These are phyloP conservation scores for Leptestheria dahalacensis DNA, from an alignment of 1,140 invertebrate species.

Conservation along the genomic window DNA sequence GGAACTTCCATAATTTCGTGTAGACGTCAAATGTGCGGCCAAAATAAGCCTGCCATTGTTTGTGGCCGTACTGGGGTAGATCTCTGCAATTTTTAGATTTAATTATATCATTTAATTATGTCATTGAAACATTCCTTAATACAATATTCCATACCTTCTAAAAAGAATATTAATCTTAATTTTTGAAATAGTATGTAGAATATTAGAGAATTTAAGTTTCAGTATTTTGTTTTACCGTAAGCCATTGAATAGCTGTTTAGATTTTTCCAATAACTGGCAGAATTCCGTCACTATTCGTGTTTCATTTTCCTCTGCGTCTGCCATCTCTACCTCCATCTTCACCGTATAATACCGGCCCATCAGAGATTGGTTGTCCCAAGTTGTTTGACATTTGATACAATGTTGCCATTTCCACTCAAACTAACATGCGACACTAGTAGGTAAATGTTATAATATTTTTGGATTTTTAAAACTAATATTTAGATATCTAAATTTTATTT, in stretches of 20 bases:
- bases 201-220: not conserved
- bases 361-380: no score
- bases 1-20: constrained; percentile 96
- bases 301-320: constrained; percentile 44
- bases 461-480: no score
- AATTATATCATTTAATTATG: constrained; percentile 5
- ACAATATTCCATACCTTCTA: no score
- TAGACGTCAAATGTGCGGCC: constrained; percentile 95
- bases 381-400: no score
- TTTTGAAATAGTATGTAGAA: not conserved
- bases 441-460: no score
- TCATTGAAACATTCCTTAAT: no score
- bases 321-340: not conserved
- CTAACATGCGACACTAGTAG: no score
- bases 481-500: no score
- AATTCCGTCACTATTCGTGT: constrained; percentile 91
- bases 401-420: no score
- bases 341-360: no score
- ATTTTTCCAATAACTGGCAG: constrained; percentile 90
- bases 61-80: constrained; percentile 90
- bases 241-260: constrained; percentile 93
- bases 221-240: constrained; percentile 47
- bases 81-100: constrained; percentile 42
- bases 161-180: not conserved
- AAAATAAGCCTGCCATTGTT: constrained; percentile 97